Evolutionary conservation across 1,140 invertebrate genomes (phyloP), one percentile per base, ranked within the genome.

Genomic region (Samia ricini): DNA sequence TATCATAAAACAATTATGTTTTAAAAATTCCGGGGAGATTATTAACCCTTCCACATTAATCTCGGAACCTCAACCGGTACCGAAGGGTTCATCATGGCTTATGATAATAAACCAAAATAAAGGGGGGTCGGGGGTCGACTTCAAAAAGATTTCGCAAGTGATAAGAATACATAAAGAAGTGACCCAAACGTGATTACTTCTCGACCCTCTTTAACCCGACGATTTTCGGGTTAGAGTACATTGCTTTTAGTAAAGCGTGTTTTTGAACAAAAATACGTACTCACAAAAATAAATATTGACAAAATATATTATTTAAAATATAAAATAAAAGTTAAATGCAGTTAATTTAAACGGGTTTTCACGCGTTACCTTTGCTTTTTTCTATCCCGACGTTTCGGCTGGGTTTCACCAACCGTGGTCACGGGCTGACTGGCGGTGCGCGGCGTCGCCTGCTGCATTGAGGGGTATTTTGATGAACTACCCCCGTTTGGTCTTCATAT

Each of bases 91-190:
- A 42, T 12, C 33, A 42, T 15, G 33, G 33, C 33, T 42, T 42
- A 42, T 42, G 33, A 42, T 42, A 42, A 42, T 42, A 42, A 42
- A 42, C 12, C 33, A 10, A 42, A 42, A 42, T 42, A 42, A 42
- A 42, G 33, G 33, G n/a, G n/a, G n/a, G n/a, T n/a, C n/a, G n/a
- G n/a, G n/a, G 33, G 33, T 42, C n/a, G 33, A 42, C 33, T 15
- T 42, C 33, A 42, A 42, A 42, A 42, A 42, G 33, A 42, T 42
- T 42, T 42, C 12, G 12, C 10, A 42, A 42, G 33, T 42, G 33
- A 42, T 42, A 42, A 42, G 33, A 42, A 42, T 42, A 42, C 33
- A 42, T 42, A 42, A 42, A 42, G 33, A 42, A 42, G 33, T 42
- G 33, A 42, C 33, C 33, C 33, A 42, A 42, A 42, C 33, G 33